Base-by-base conservation (phyloP, 2,888 invertebrate genomes). In the Brachypalpus laphriformis region DNA sequence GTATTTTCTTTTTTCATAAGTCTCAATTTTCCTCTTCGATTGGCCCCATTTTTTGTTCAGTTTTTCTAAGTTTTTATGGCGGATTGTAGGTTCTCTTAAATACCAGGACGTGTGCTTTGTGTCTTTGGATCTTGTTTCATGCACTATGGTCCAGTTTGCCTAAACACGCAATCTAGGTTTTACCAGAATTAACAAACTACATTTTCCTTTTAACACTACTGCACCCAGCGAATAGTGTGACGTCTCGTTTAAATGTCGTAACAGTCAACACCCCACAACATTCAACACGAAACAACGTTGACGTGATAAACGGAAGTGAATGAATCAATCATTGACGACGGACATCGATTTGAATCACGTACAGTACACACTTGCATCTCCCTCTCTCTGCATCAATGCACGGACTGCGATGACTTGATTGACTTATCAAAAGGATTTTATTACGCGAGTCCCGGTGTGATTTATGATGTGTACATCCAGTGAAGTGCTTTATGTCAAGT, bases 401-500 rank as follows among this genome's bases (percentile, higher is more conserved):
- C 40, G 18, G 18, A 49, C 20, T 28, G 22, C 45, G 47, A 71
- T 71, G 59, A 75, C 81, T 75, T 85, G 85, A 85, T 85, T 85
- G 85, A 85, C 81, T 85, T 85, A 81, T 85, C 81, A 85, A 85
- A 81, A 76, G 85, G 61, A 71, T 85, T 81, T 85, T 81, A 81
- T 81, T 81, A 61, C 76, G 71, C 71, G 75, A 70, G 75, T 66
- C 66, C 37, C 54, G 65, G 71, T 81, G 85, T 85, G 85, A 85
- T 85, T 85, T 85, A 85, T 85, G 85, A 85, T 85, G 81, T 85
- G 70, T 47, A 75, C 34, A 56, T 85, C 54, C 40, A 65, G 75
- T 45, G 81, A 81, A 85, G 85, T 81, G 85, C 81, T 85, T 85
- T 85, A 85, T 85, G 85, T 85, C 85, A 81, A 85, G 80, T 71